A percentile compares a stretch with the other conserved stretches of the same genome.
These are phyloP conservation scores for Paramisgurnus dabryanus DNA, from an alignment of 2,113 vertebrate genomes.

Conservation along the genomic window DNA sequence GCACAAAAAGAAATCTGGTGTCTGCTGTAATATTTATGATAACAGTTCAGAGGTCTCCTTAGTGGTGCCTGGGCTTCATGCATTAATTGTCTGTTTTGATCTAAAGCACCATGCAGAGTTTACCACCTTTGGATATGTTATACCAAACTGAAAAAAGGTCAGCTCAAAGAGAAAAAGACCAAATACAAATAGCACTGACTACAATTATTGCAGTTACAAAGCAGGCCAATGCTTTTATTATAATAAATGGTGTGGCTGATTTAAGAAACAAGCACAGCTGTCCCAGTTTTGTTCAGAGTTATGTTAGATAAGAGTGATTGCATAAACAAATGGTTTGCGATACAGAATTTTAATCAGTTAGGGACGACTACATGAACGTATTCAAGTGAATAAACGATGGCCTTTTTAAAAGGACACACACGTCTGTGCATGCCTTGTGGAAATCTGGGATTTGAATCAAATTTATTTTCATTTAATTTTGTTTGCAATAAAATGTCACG, in stretches of 20 bases:
- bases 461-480: constrained; percentile 10
- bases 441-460: not conserved
- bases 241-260: not conserved
- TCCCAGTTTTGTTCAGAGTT: not conserved
- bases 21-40: not conserved
- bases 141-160: constrained; percentile 2
- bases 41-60: not conserved
- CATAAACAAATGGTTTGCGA: constrained; percentile 14
- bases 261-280: not conserved
- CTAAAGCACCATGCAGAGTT: constrained; percentile 17
- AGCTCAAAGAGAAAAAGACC: not conserved
- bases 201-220: not conserved
- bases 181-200: constrained; percentile 20
- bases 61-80: not conserved
- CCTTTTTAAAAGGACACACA: not conserved
- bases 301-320: not conserved
- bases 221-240: constrained; percentile 1
- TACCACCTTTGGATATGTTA: constrained; percentile 16
- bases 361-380: not conserved
- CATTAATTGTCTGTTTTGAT: constrained; percentile 22
- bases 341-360: constrained; percentile 1
- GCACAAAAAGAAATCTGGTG: not conserved
- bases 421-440: not conserved
- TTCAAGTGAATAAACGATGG: not conserved
- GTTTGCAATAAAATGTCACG: not conserved